phyloP scores from a whole-genome alignment of 1,140 invertebrate species.

The Drosophila mojavensis region DNA sequence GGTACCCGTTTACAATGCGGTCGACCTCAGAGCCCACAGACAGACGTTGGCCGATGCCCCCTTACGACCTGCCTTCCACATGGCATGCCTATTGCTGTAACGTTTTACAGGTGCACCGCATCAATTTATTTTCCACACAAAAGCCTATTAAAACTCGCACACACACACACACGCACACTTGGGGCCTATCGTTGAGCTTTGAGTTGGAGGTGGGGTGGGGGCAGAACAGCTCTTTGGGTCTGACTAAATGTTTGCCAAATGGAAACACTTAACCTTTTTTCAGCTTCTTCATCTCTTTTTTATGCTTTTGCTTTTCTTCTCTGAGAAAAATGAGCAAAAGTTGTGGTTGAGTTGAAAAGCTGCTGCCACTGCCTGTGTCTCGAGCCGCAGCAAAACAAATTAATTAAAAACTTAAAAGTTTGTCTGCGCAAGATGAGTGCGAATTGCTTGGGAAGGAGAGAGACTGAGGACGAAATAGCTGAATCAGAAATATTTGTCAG shows the following conservation, averaged over 20 bases:
- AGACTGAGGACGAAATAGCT: neutral
- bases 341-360: slow-evolving; percentile 18
- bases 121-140: slow-evolving; percentile 82
- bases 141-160: slow-evolving; percentile 79
- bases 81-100: slow-evolving; percentile 51
- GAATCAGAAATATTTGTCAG: slow-evolving; percentile 13
- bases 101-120: slow-evolving; percentile 78
- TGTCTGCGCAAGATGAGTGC: slow-evolving; percentile 35
- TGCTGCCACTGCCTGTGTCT: slow-evolving; percentile 18
- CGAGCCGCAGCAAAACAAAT: slow-evolving; percentile 72
- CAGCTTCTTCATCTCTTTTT: slow-evolving; percentile 7
- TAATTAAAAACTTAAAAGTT: slow-evolving; percentile 81
- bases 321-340: slow-evolving; percentile 58
- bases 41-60: slow-evolving; percentile 15
- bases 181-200: slow-evolving; percentile 19
- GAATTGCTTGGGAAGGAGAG: neutral
- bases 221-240: neutral
- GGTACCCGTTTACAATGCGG: slow-evolving; percentile 61
- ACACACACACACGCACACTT: slow-evolving; percentile 54
- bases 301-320: slow-evolving; percentile 12
- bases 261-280: slow-evolving; percentile 80
- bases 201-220: neutral
- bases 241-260: slow-evolving; percentile 79
- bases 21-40: slow-evolving; percentile 53
- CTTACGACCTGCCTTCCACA: slow-evolving; percentile 17